Conservation (phyloP, 2,888 invertebrate species). For the Caenorhabditis sp. region DNA sequence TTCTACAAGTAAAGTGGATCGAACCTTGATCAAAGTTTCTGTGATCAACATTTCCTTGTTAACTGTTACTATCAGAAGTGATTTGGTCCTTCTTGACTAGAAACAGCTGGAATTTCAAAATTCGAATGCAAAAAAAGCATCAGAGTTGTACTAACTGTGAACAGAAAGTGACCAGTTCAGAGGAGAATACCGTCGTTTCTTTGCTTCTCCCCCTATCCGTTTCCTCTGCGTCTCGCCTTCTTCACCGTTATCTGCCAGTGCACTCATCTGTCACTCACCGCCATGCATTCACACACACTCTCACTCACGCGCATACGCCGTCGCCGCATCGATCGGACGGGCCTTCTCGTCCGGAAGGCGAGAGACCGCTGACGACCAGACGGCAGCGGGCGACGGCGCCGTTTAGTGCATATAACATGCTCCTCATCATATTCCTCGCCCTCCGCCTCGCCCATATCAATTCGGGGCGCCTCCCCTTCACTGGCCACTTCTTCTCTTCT, state of each 20-base stretch:
- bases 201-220: no score
- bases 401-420: conserved; percentile 48
- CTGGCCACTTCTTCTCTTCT: not conserved
- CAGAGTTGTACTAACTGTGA: no score
- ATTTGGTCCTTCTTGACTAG: no score
- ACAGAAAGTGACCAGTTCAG: no score
- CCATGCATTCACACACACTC: conserved; percentile 26
- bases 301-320: conserved; percentile 34
- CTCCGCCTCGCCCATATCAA: conserved; percentile 13
- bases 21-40: no score
- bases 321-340: conserved; percentile 32
- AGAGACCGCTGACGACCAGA: conserved; percentile 25
- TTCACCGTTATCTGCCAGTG: not conserved
- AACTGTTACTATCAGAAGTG: no score
- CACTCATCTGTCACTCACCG: conserved; percentile 45
- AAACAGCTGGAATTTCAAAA: no score
- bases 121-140: no score
- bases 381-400: conserved; percentile 38
- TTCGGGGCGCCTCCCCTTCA: conserved; percentile 11
- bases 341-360: conserved; percentile 6
- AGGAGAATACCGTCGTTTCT: conserved; percentile 1
- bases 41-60: no score
- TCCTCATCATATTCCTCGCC: conserved; percentile 38
- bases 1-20: no score
- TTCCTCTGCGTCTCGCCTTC: conserved; percentile 3